phyloP scores from a whole-genome alignment of 2,888 invertebrate species.

The Quadroppia sp. region DNA sequence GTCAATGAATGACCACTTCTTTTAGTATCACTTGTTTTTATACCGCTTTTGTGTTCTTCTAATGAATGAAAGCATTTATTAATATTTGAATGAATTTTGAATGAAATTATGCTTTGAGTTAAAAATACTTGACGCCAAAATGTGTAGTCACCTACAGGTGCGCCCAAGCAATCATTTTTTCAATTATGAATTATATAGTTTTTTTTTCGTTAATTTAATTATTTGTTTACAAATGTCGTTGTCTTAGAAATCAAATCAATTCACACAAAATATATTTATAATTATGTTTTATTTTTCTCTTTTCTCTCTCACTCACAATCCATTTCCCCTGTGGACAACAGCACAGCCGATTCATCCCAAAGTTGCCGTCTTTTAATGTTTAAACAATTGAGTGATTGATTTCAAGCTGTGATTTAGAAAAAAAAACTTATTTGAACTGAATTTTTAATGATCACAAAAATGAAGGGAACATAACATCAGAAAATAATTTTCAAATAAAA shows the following conservation, averaged over 20 bases:
- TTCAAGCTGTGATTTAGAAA: neutral
- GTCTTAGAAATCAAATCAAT: no score
- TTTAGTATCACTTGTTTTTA: neutral
- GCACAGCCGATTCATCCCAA: slow-evolving; percentile 49
- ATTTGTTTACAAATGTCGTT: neutral
- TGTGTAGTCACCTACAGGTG: no score
- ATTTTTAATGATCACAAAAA: no score
- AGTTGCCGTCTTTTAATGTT: slow-evolving; percentile 48
- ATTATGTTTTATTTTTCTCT: neutral
- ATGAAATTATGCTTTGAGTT: neutral
- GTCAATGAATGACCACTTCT: neutral
- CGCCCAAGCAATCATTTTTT: neutral
- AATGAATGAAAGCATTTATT: neutral
- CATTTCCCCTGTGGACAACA: no score
- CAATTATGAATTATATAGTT: neutral
- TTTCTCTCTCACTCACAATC: neutral
- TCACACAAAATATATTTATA: neutral
- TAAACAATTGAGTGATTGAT: neutral
- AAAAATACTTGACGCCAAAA: slow-evolving; percentile 3
- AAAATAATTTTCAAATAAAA: neutral
- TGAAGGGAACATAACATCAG: slow-evolving; percentile 4
- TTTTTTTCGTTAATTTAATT: neutral
- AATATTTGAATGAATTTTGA: no score
- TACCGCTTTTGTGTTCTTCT: neutral
- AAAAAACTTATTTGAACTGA: neutral